phyloP scores from a whole-genome alignment of 2,888 invertebrate genomes.

The Deladenus siricidicola region DNA sequence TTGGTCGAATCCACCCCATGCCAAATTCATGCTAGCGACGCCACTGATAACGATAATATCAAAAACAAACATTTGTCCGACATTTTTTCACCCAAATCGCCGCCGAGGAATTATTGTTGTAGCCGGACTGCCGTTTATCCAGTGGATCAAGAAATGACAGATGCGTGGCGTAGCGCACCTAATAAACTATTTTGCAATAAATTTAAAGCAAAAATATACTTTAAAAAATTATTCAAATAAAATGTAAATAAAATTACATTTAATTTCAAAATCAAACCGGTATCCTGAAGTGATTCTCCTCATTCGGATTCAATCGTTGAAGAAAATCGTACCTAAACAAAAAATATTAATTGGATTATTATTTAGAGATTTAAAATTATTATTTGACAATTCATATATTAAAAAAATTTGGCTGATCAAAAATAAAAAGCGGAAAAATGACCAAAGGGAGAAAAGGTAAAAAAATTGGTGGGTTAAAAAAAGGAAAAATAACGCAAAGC shows the following conservation, averaged over 20 bases:
- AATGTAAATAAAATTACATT: not conserved
- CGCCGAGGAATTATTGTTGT: constrained; percentile 36
- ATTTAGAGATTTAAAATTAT: too few species aligned
- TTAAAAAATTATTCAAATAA: not conserved
- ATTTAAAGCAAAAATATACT: too few species aligned
- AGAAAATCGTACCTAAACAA: not conserved
- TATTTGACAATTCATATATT: too few species aligned
- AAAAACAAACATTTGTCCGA: constrained; percentile 6
- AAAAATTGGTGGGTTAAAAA: too few species aligned
- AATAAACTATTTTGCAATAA: too few species aligned
- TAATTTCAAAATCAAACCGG: not conserved
- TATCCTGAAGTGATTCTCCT: not conserved
- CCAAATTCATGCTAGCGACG: too few species aligned
- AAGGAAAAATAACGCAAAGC: not conserved
- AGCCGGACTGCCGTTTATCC: constrained; percentile 30
- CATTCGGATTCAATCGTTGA: not conserved
- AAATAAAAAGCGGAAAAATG: too few species aligned
- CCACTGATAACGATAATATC: not conserved
- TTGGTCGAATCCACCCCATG: too few species aligned
- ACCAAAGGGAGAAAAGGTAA: too few species aligned
- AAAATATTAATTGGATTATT: too few species aligned
- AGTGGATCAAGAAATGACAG: constrained; percentile 31
- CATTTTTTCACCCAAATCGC: constrained; percentile 37
- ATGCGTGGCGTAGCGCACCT: not conserved
- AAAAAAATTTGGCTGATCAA: too few species aligned